Base-by-base conservation (phyloP, 2,113 vertebrate species). In the Petrocephalus microphthalmus region DNA sequence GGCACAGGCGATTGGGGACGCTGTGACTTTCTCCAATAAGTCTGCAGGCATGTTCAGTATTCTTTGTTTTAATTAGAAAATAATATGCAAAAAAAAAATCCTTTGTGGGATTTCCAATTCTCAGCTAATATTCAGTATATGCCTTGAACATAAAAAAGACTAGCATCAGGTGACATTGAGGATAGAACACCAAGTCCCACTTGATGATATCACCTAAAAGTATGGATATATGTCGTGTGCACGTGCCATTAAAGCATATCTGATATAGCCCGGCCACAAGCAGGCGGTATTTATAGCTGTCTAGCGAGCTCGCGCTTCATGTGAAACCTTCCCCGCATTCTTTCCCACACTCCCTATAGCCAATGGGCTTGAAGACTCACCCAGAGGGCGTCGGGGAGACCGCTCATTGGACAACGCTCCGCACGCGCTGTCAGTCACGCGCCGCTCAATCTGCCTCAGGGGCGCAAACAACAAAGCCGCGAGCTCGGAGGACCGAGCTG, bases 321-420 rank as follows among this genome's bases (percentile, higher is more conserved):
- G 97, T 96, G 97, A 99, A 98, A 96, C 94, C 95, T 88, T 94
- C 96, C 95, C 95, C 92, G 95, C 96, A 94, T 95, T 97, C 96
- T 97, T 98, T 98, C 97, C 97, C 97, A 99, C 98, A 96, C 96
- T 97, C 93, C 89, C 90, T 85, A 90, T 93, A 93, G 93, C 97
- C 97, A 98, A 98, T 98, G 5, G 91, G 90, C 90, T 92, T 53
- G 89, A 86, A 94, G 92, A 89, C 95, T 94, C 94, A 92, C 91
- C 94, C 95, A 94, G 92, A 88, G 94, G 93, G 94, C 95, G 95
- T 94, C 91, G 90, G 91, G 93, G 91, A 90, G 92, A 89, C 92
- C 87, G 94, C 92, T 94, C 91, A 96, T 94, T 96, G 95, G 95
- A 91, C 92, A 93, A 92, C 90, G 93, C 91, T 93, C 93, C 94